phyloP scores from a whole-genome alignment of 1,140 invertebrate species.

The Calephelis virginiensis region DNA sequence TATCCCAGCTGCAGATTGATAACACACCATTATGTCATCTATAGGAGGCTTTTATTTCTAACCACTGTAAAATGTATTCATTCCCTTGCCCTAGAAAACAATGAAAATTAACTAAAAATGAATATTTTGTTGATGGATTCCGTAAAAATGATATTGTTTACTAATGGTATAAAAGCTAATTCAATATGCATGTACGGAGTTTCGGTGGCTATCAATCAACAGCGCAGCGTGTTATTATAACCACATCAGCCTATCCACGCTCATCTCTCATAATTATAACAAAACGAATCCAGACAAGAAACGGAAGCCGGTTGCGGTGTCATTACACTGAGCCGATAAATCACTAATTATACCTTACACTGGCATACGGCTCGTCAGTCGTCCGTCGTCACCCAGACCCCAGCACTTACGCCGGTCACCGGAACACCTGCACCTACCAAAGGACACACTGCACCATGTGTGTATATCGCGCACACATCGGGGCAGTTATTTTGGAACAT shows the following conservation, averaged over 20 bases:
- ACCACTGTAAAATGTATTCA: too few relatives aligned
- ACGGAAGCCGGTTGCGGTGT: background rate
- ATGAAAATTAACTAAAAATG: too few relatives aligned
- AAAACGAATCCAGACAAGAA: background rate
- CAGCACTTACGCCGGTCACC: too few relatives aligned
- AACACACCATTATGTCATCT: too few relatives aligned
- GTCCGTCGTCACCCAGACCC: too few relatives aligned
- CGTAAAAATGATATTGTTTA: background rate
- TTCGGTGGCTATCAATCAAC: background rate
- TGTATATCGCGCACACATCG: too few relatives aligned
- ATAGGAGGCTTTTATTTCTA: too few relatives aligned
- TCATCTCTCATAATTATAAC: background rate
- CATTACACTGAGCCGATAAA: conserved; percentile 1
- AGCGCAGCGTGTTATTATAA: conserved; percentile 6
- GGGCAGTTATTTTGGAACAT: too few relatives aligned
- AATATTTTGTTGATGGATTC: background rate
- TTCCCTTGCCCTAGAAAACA: too few relatives aligned
- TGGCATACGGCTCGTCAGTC: conserved; percentile 4
- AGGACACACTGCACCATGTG: too few relatives aligned
- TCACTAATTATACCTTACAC: conserved; percentile 21
- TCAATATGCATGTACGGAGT: background rate
- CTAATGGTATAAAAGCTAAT: background rate
- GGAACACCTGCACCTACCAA: too few relatives aligned
- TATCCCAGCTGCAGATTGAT: too few relatives aligned
- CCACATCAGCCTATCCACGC: conserved; percentile 16